phyloP scores from a whole-genome alignment of 2,113 vertebrate species.

The Ardeotis arabs region DNA sequence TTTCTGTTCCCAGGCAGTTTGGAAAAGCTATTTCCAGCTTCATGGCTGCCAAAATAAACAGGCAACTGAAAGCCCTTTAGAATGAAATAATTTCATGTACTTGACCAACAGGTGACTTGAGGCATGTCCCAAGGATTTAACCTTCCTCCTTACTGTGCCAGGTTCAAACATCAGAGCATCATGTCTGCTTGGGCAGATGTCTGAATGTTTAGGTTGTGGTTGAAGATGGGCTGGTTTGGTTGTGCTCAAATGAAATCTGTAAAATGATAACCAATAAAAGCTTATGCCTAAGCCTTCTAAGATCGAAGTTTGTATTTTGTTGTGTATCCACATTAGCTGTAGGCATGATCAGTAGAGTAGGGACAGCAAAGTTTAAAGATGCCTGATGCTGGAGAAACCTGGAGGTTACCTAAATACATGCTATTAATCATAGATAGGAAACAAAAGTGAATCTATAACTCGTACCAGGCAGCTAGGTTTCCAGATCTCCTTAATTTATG shows the following conservation, averaged over 20 bases:
- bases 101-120: not conserved
- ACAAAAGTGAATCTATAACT: not conserved
- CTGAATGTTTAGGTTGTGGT: not conserved
- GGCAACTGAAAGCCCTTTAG: not conserved
- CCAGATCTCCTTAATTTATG: not conserved
- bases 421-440: not conserved
- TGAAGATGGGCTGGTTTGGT: not conserved
- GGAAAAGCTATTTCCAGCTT: not conserved
- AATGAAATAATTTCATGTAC: not conserved
- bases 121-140: not conserved
- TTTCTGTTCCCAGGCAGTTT: not conserved
- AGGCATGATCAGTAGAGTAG: not conserved
- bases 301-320: not conserved
- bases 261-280: constrained; percentile 12
- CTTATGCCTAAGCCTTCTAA: not conserved
- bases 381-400: not conserved
- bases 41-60: not conserved
- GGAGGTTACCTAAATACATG: not conserved
- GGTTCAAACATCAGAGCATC: not conserved
- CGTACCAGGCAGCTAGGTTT: not conserved
- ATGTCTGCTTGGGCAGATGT: not conserved
- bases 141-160: not conserved
- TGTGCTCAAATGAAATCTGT: not conserved
- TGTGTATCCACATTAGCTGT: not conserved
- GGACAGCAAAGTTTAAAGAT: not conserved